Percentiles rank a stretch among this genome's conserved stretches.
Conservation (phyloP, 1,140 invertebrate species). For the Drosophila orena region DNA sequence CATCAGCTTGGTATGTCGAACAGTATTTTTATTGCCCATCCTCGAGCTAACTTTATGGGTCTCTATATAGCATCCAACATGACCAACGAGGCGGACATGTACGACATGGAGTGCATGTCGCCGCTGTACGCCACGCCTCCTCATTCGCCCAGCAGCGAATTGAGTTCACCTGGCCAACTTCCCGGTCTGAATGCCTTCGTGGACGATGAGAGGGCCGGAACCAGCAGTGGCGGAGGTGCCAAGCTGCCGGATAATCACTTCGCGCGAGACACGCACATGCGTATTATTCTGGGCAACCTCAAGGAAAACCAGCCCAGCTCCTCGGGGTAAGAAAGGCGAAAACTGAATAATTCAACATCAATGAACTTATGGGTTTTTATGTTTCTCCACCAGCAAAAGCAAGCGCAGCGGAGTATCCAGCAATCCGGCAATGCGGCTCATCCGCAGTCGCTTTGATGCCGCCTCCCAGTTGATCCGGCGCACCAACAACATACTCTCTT, state of each 20-base stretch:
- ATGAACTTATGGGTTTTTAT: slow-evolving; percentile 4
- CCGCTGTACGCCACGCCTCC: slow-evolving; percentile 94
- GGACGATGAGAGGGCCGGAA: slow-evolving; percentile 85
- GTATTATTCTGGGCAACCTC: slow-evolving; percentile 92
- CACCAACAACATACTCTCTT: slow-evolving; percentile 84
- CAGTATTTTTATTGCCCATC: too few species aligned
- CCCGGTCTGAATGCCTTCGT: slow-evolving; percentile 85
- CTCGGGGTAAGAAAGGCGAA: slow-evolving; percentile 48
- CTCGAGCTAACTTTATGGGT: background rate
- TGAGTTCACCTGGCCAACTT: slow-evolving; percentile 86
- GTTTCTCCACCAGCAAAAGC: slow-evolving; percentile 86
- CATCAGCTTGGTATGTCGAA: slow-evolving; percentile 75
- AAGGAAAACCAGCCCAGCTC: slow-evolving; percentile 84
- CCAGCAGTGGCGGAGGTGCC: slow-evolving; percentile 46
- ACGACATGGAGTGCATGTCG: slow-evolving; percentile 85
- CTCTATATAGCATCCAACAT: slow-evolving; percentile 62
- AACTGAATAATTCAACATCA: too few species aligned
- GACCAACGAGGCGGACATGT: slow-evolving; percentile 83
- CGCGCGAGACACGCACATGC: slow-evolving; percentile 94
- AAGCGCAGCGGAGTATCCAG: slow-evolving; percentile 96
- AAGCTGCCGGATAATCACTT: slow-evolving; percentile 90
- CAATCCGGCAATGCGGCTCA: slow-evolving; percentile 94
- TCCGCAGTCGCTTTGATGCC: slow-evolving; percentile 89
- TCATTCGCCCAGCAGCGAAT: slow-evolving; percentile 91
- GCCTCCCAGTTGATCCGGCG: slow-evolving; percentile 86